Evolutionary conservation across 1,140 invertebrate species (phyloP), one percentile per base, ranked within the genome.

Genomic region (Drosophila ficusphila): DNA sequence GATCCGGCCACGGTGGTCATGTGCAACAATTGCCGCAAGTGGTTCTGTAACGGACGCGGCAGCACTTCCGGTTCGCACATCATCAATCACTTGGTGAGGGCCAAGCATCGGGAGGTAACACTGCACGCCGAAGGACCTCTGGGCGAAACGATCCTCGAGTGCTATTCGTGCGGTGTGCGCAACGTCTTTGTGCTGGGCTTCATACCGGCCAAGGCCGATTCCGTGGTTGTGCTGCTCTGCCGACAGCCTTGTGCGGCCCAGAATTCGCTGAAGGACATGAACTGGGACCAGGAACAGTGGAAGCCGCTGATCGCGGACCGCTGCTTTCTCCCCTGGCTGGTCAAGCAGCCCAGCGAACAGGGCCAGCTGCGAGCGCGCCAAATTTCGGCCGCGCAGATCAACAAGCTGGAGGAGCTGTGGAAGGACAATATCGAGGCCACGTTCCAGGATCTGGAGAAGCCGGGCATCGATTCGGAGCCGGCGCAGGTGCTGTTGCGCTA

Each of bases 241-340:
- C 94, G 99, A 2, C 97, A 99, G 92, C 99, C 99, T 4, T 99
- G 99, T 93, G 98, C 98, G 48, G 97, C 98, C 4, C 97, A 99
- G 92, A 98, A 96, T 90, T 98, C 97, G 31, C 92, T 99, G 7
- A 98, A 99, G 92, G 98, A 99, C 91, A 98, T 99, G 97, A 99
- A 99, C 91, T 99, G 98, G 98, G 98, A 99, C 93, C 97, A 98
- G 92, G 98, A 98, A 60, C 97, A 99, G 91, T 99, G 99, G 99
- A 99, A 99, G 91, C 98, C 99, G 0, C 92, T 99, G 9, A 98
- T 99, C 51, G 95, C 97, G 74, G 99, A 99, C 92, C 96, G 98
- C 19, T 97, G 97, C 81, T 98, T 99, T 90, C 91, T 99, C 8
- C 95, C 97, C 0, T 99, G 99, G 99, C 92, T 99, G 11, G 98